Base-by-base conservation (phyloP, 1,140 invertebrate genomes). In the Rhyzopertha dominica region DNA sequence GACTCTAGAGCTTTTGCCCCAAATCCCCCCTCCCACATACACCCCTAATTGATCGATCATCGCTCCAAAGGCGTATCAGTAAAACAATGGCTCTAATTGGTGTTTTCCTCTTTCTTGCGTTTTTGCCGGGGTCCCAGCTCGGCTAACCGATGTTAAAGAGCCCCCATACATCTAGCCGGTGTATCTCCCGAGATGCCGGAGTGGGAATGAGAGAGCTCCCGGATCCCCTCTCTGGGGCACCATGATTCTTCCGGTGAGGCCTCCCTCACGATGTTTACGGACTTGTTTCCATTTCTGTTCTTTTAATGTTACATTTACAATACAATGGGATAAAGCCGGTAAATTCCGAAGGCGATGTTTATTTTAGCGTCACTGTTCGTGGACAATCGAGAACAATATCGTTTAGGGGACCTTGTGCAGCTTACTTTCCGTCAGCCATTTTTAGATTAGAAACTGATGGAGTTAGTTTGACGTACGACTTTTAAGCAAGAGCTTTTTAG, bases 141-240 rank as follows among this genome's bases (percentile, higher is more conserved):
- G 43, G 43, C 49, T 58, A 61, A 59, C 58, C 58, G 58, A 58
- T 61, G 58, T 61, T 61, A 61, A n/a, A 61, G 56, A 58, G 53
- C 48, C 53, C 46, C 58, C 56, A 61, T 61, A 54, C 53, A n/a
- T n/a, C n/a, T n/a, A n/a, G n/a, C n/a, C n/a, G n/a, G n/a, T n/a
- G n/a, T n/a, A n/a, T 54, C 55, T 57, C 55, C 35, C 43, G 55
- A 57, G 55, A 57, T 57, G 47, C 47, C 32, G 55, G 49, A n/a
- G 55, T 54, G 55, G 55, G 55, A 57, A 57, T 52, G 55, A 54
- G 44, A 51, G 52, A 47, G 43, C 32, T 3, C 26, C 52, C 38
- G 37, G 52, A 47, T 56, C 49, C 51, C 56, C 59, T 61, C 59
- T 61, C 59, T 41, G 32, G 59, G 59, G 59, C 59, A 38, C 56